Base-by-base conservation (phyloP, 2,888 invertebrate genomes). In the Girardia tigrina region DNA sequence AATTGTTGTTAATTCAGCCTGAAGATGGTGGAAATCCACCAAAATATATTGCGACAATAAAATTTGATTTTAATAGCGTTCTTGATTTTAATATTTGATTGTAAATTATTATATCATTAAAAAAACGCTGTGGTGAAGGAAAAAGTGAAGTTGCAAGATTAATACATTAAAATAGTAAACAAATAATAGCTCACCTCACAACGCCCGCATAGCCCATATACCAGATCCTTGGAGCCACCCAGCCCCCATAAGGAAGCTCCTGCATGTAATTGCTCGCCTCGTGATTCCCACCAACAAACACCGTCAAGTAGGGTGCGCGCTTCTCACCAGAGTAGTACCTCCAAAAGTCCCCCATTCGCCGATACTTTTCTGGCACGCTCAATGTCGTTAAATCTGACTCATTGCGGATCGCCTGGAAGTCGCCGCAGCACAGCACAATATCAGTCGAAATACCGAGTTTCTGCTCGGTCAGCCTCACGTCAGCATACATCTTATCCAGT, bases 211-310 rank as follows among this genome's bases (percentile, higher is more conserved):
- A 71, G 36, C 87, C 98, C 83, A 98, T 83, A 82, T 94, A 99
- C 85, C 91, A 98, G 79, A 98, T 97, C 82, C 95, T 95, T 0
- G 92, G 92, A 0, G 97, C 97, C 0, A 94, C 93, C 97, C 98
- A 98, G 8, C 98, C 98, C 20, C 98, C 98, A 84, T 93, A 95
- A 0, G 95, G 91, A 69, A 98, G 84, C 83, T 98, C 84, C 76
- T 94, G 93, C 75, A 98, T 87, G 85, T 92, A 92, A 85, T 94
- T 95, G 0, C 94, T 94, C 0, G 97, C 95, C 86, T 98, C 98
- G 83, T 98, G 98, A 85, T 98, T 98, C 1, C 98, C 98, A 14
- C 98, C 98, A 81, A 98, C 91, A 82, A 99, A 94, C 79, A 99
- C 86, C 0, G 98, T 99, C 77, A 95, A 85, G 71, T 93, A 86